Percentiles rank a stretch among this genome's conserved stretches.
Evolutionary conservation across 2,797 vertebrate genomes (phyloP).

Genomic region (Salmo trutta): DNA sequence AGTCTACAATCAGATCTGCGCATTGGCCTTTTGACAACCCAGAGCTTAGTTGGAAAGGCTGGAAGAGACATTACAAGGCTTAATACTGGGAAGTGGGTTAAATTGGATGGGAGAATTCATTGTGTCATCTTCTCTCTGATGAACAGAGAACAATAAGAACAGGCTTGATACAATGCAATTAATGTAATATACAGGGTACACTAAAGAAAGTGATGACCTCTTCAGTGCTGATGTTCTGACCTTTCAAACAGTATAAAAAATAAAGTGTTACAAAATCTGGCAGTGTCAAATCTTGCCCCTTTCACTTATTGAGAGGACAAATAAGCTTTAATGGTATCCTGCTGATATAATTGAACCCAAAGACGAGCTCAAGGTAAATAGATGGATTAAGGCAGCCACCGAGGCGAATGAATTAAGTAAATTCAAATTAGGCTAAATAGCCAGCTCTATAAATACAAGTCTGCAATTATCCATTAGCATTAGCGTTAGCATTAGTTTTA

Average conservation of each 20-base stretch:
- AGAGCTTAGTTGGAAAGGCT: slow-evolving; percentile 55
- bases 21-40: slow-evolving; percentile 54
- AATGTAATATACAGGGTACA: slow-evolving; percentile 23
- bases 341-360: slow-evolving; percentile 10
- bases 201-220: background rate
- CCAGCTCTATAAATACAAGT: slow-evolving; percentile 2
- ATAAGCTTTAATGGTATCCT: background rate
- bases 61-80: slow-evolving; percentile 54
- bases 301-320: background rate
- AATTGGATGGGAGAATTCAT: slow-evolving; percentile 36
- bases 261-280: background rate
- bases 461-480: background rate
- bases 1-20: slow-evolving; percentile 50
- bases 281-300: background rate
- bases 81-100: slow-evolving; percentile 41
- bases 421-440: slow-evolving; percentile 12
- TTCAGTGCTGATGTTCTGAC: background rate
- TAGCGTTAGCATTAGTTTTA: background rate
- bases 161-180: slow-evolving; percentile 51
- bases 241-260: background rate
- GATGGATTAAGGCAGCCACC: slow-evolving; percentile 13
- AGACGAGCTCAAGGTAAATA: slow-evolving; percentile 5
- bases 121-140: slow-evolving; percentile 37
- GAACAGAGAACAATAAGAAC: slow-evolving; percentile 47
- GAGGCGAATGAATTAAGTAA: slow-evolving; percentile 12